Evolutionary conservation across 2,797 vertebrate species (phyloP), one percentile per base, ranked within the genome.

Genomic region (Anisognathus igniventris): DNA sequence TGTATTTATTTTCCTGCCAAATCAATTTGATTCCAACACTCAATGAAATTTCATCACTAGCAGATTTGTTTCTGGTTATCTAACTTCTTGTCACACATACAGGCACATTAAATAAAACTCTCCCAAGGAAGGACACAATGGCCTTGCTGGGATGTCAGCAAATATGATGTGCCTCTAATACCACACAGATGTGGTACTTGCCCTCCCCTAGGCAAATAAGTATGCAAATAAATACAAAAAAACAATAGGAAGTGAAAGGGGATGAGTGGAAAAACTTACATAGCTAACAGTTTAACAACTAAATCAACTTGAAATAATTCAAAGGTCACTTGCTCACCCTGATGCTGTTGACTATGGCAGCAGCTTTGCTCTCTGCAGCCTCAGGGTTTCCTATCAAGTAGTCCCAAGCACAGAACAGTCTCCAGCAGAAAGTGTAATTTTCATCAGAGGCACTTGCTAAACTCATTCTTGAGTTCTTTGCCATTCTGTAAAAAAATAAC

Each of bases 401-500:
- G 93, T 99, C 99, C 99, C 99, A 99, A 50, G 99, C 99, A 58
- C 99, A 99, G 95, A 99, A 99, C 9, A 99, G 97, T n/a, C 99
- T 97, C 99, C 99, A 99, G 92, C 99, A 99, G 97, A 99, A 99
- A 0, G 99, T 99, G 76, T 99, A 99, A 97, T 99, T 99, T 97
- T 99, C 99, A 79, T 99, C 98, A 15, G 99, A 99, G 19, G 99
- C 98, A 4, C 99, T 99, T 78, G 99, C 98, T 54, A 99, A 98
- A 97, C 99, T 99, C 54, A 98, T 97, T 31, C 99, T 98, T 3
- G 99, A 99, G 97, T 99, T 99, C 96, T 98, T 99, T 14, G 99
- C 99, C 99, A 99, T 99, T 97, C 99, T 99, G 95, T 44, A 53
- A 88, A 84, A 73, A 67, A 51, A 28, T 0, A 37, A 8, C 3